Evolutionary conservation across 2,797 vertebrate species (phyloP), one percentile per base, ranked within the genome.

Genomic region (Thaleichthys pacificus): DNA sequence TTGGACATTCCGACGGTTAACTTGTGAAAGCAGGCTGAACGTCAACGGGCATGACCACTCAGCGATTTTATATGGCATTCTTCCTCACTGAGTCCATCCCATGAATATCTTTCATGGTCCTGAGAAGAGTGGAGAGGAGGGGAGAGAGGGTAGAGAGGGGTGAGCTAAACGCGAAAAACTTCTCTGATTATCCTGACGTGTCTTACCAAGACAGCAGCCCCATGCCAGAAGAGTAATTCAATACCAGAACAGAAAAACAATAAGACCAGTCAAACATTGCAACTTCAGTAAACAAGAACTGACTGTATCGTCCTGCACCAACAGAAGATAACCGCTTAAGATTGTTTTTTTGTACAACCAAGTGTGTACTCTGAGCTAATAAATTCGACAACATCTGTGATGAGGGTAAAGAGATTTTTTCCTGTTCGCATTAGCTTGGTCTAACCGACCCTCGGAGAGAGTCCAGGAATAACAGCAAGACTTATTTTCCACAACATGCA

Each of bases 21-120:
- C 68, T 30, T 69, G 74, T 56, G 67, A 80, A 80, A 76, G 80
- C 70, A 68, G 38, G 70, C 77, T 80, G 80, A 80, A 82, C 76
- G 74, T 72, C 66, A 80, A 87, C 77, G 68, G 78, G 77, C 73
- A 63, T 63, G 77, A 84, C 80, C 69, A 54, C 73, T 73, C 71
- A 68, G 81, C 83, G 86, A 80, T 79, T 85, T 85, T 77, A 54
- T 21, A 56, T 65, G 49, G 72, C 54, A 62, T 78, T 47, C 5
- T 30, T 72, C 76, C 72, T 51, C 12, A 42, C 38, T 76, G 70
- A 79, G 78, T 49, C 54, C 17, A 38, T 68, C 69, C 66, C 26
- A 72, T 75, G 66, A 69, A 28, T 71, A 74, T 68, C 58, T 61
- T 57, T 60, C 61, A 26, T 66, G 56, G 81, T 74, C 69, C 80